Conservation (phyloP, 2,888 invertebrate species). For the Rotaria macrura region DNA sequence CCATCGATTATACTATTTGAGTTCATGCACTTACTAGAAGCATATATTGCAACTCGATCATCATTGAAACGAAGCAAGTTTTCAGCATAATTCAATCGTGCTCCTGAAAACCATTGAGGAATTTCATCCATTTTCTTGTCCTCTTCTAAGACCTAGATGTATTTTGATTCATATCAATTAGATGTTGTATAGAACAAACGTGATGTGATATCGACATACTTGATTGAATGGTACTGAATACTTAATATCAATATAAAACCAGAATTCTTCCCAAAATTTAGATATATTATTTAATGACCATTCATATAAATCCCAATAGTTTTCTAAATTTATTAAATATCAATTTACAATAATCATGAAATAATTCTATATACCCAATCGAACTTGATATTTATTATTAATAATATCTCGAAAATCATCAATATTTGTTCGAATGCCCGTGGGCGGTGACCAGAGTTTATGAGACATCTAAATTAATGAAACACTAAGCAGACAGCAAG, state of each 20-base stretch:
- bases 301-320: constrained; percentile 51
- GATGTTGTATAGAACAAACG: background rate
- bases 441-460: constrained; percentile 42
- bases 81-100: constrained; percentile 54
- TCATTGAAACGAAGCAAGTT: constrained; percentile 51
- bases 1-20: background rate
- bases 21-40: constrained; percentile 45
- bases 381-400: constrained; percentile 40
- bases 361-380: constrained; percentile 39
- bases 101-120: constrained; percentile 54
- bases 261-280: constrained; percentile 53
- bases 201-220: constrained; percentile 36
- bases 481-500: background rate
- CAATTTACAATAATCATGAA: background rate
- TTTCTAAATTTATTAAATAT: constrained; percentile 39
- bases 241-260: constrained; percentile 48
- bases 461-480: background rate
- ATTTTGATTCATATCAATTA: background rate
- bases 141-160: constrained; percentile 47
- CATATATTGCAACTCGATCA: constrained; percentile 51
- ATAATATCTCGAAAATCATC: constrained; percentile 41
- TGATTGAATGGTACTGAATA: constrained; percentile 44
- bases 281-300: constrained; percentile 53
- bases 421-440: constrained; percentile 40
- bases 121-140: constrained; percentile 49